Percentiles rank a stretch among this genome's conserved stretches.
Evolutionary conservation across 2,888 invertebrate genomes (phyloP).

Genomic region (Macrosoma leucophasiata): DNA sequence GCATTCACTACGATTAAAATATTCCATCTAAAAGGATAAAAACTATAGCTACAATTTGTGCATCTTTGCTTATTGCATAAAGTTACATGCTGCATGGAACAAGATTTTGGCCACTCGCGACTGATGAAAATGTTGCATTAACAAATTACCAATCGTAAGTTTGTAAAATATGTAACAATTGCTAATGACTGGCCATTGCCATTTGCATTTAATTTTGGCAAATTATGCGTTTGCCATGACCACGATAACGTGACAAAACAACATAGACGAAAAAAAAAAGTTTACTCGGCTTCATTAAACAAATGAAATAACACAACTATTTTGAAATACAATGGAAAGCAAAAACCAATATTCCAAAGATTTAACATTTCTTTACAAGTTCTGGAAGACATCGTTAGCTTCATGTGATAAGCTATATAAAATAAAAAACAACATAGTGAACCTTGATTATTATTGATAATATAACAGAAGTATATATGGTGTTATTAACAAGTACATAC

Average conservation of each 20-base stretch:
- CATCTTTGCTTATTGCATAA: constrained; percentile 22
- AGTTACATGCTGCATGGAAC: constrained; percentile 12
- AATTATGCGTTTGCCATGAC: too few species aligned
- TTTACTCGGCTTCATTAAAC: too few species aligned
- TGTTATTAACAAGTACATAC: constrained; percentile 27
- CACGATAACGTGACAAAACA: too few species aligned
- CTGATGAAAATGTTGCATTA: too few species aligned
- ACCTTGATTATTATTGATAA: constrained; percentile 29
- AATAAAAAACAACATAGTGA: constrained; percentile 23
- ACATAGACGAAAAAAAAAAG: too few species aligned
- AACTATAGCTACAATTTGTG: constrained; percentile 40
- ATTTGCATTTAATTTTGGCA: too few species aligned
- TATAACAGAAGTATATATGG: too few species aligned
- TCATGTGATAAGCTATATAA: constrained; percentile 29
- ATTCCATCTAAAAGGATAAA: constrained; percentile 59
- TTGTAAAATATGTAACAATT: too few species aligned
- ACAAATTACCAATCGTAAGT: too few species aligned
- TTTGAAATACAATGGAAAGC: constrained; percentile 23
- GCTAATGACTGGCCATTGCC: too few species aligned
- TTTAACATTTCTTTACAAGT: constrained; percentile 36
- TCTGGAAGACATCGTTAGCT: constrained; percentile 57
- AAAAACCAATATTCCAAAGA: constrained; percentile 60
- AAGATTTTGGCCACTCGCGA: too few species aligned
- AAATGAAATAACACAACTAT: too few species aligned
- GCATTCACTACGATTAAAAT: constrained; percentile 62